Evolutionary conservation across 1,140 invertebrate genomes (phyloP), one percentile per base, ranked within the genome.

Genomic region (Atta cephalotes): DNA sequence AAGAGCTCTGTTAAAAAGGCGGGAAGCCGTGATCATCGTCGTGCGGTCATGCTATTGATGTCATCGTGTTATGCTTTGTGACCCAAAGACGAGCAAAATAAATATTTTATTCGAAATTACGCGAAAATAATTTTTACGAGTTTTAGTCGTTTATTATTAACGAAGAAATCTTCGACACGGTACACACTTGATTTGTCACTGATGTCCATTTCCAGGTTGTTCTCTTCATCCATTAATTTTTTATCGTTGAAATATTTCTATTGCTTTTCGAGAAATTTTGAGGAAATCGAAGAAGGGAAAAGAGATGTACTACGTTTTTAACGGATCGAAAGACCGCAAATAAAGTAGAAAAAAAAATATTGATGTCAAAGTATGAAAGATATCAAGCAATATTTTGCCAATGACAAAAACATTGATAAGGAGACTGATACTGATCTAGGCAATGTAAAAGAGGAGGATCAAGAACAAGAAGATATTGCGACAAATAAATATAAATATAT

Each of bases 341-440:
- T 72, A 18, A 74, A 56, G 14, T 7, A 66, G 31, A 35, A 35
- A 58, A 18, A n/a, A 56, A 25, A 5, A 58, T 10, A 39, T 21
- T 53, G 18, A 4, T 9, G 14, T 60, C 12, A 35, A 88, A 92
- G 70, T 0, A 95, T 95, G 94, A 94, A 93, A 81, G 92, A 94
- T 85, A 87, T 95, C 14, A 93, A 92, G 25, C 90, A 94, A 65
- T 95, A 95, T 58, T 94, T 95, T 56, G 78, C 74, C 5, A 92
- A 93, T 18, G 65, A 76, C 5, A 78, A 87, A 7, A 93, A 18
- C 89, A 88, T 62, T 79, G 25, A 77, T 12, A 79, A 92, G 45
- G 21, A 31, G 1, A 25, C 9, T n/a, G 9, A 65, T 56, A 1
- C 53, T 25, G 14, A 60, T n/a, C 51, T 68, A 18, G 28, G 21